These are phyloP conservation scores for Marasmarcha lunaedactyla DNA, from an alignment of 2,888 invertebrate species.

Conservation along the genomic window DNA sequence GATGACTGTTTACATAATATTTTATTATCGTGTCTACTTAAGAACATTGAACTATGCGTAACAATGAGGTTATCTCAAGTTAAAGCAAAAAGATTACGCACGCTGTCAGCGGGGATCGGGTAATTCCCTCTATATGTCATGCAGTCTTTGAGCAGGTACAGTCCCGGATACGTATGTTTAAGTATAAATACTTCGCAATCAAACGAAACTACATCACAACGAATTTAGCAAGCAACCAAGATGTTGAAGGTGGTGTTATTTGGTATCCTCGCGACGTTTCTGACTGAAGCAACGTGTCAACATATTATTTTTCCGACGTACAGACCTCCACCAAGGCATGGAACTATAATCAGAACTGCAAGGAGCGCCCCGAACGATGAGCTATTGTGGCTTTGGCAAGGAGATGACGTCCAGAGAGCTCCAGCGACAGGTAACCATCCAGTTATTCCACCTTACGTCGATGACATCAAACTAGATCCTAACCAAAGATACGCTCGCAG, in stretches of 20 bases:
- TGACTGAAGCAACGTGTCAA: conserved; percentile 20
- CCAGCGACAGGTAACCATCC: conserved; percentile 22
- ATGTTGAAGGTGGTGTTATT: conserved; percentile 7
- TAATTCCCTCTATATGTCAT: too few relatives aligned
- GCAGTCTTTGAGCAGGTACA: too few relatives aligned
- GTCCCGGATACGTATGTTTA: too few relatives aligned
- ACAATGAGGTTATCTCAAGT: too few relatives aligned
- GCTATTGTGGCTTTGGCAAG: conserved; percentile 20
- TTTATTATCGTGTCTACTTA: too few relatives aligned
- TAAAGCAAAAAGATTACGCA: too few relatives aligned
- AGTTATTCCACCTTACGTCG: conserved; percentile 20
- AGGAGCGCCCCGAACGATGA: conserved; percentile 19
- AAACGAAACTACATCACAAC: too few relatives aligned
- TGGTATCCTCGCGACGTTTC: conserved; percentile 15
- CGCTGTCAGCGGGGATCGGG: too few relatives aligned
- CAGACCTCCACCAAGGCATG: background rate
- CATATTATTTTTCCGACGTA: conserved; percentile 13
- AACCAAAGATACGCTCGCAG: conserved; percentile 24
- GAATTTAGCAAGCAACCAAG: background rate
- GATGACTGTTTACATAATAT: too few relatives aligned
- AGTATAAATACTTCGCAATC: too few relatives aligned
- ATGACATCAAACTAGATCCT: conserved; percentile 23
- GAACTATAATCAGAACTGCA: conserved; percentile 2
- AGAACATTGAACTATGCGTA: too few relatives aligned
- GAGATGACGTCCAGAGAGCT: conserved; percentile 18